Evolutionary conservation across 2,888 invertebrate genomes (phyloP).

Genomic region (Spicauda simplicius): DNA sequence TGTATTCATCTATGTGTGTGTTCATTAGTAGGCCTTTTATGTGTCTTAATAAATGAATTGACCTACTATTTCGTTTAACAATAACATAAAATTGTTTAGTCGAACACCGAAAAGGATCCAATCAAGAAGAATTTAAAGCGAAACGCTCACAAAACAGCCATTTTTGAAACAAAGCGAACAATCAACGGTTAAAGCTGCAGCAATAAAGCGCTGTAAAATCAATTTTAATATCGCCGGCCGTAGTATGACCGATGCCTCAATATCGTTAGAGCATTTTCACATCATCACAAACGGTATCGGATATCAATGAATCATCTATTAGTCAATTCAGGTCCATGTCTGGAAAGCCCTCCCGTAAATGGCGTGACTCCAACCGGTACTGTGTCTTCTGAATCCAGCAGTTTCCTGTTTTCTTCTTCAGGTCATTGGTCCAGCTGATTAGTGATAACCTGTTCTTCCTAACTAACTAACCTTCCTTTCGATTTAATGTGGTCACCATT

Average conservation of each 20-base stretch:
- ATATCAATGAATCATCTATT: background rate
- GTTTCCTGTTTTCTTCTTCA: too few species aligned
- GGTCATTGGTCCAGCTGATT: too few species aligned
- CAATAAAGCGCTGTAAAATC: conserved; percentile 50
- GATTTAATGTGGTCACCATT: too few species aligned
- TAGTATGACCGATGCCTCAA: conserved; percentile 36
- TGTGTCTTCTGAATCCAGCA: too few species aligned
- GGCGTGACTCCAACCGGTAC: too few species aligned
- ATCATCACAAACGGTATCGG: conserved; percentile 41
- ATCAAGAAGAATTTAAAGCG: conserved; percentile 26
- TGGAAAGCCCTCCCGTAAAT: too few species aligned
- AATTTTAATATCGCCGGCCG: conserved; percentile 49
- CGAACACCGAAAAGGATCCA: conserved; percentile 19
- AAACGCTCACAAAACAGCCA: conserved; percentile 23
- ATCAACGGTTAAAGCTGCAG: conserved; percentile 45
- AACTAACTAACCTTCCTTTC: too few species aligned
- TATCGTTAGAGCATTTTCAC: conserved; percentile 43
- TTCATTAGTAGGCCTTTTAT: too few species aligned
- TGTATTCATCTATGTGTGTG: too few species aligned
- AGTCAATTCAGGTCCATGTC: too few species aligned
- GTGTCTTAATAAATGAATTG: too few species aligned
- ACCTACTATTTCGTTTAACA: background rate
- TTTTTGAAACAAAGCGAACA: conserved; percentile 45
- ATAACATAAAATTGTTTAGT: conserved; percentile 12
- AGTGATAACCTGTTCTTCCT: too few species aligned